phyloP scores from a whole-genome alignment of 2,888 invertebrate species.

The Vanessa cardui region DNA sequence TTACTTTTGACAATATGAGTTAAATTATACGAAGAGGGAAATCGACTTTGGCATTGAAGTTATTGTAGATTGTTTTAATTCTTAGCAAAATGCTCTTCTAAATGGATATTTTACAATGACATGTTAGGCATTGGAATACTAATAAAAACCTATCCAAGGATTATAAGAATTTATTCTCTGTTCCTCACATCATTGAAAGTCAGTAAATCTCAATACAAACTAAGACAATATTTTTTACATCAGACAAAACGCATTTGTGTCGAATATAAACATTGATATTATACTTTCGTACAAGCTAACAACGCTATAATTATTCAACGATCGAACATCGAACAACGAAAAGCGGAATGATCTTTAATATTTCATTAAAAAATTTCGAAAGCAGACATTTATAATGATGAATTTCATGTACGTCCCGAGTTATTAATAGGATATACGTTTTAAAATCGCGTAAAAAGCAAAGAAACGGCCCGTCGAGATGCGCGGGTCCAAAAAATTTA shows the following conservation, averaged over 20 bases:
- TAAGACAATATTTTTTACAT: conserved; percentile 13
- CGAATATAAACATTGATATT: conserved; percentile 16
- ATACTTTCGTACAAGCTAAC: conserved; percentile 16
- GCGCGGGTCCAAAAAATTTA: conserved; percentile 62
- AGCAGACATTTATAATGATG: conserved; percentile 37
- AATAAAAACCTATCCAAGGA: too few species aligned
- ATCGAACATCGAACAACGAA: conserved; percentile 21
- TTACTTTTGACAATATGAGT: too few species aligned
- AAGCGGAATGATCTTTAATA: conserved; percentile 36
- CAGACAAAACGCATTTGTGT: conserved; percentile 4
- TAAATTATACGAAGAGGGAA: too few species aligned
- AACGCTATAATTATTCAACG: conserved; percentile 33
- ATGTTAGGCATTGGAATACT: too few species aligned
- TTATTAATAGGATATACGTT: conserved; percentile 38
- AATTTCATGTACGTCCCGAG: conserved; percentile 37
- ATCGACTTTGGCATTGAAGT: too few species aligned
- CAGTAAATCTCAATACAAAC: conserved; percentile 3
- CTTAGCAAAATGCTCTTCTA: too few species aligned
- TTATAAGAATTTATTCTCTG: neutral
- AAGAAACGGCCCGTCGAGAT: conserved; percentile 24
- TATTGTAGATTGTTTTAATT: too few species aligned
- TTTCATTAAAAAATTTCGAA: conserved; percentile 25
- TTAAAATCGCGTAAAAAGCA: conserved; percentile 37
- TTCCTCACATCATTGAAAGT: conserved; percentile 11
- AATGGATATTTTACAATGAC: too few species aligned